Base-by-base conservation (phyloP, 2,797 vertebrate species). In the Cryptoblepharus egeriae region DNA sequence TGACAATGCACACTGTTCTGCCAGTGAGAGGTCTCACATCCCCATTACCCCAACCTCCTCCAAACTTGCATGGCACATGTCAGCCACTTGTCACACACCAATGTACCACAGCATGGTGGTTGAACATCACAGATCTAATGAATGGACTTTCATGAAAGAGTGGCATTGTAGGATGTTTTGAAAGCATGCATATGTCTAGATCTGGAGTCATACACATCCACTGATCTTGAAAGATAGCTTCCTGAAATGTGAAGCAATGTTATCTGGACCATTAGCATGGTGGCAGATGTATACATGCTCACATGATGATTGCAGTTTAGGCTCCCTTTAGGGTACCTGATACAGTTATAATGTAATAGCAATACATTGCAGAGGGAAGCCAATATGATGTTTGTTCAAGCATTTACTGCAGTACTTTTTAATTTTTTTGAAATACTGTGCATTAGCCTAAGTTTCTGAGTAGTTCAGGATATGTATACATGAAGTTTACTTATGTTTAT, bases 401-500 rank as follows among this genome's bases (percentile, higher is more conserved):
- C 45, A 74, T 64, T 39, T 55, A 22, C 20, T 77, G 11, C n/a
- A 52, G 49, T 18, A 15, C 63, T 71, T 64, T n/a, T 64, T 45
- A 69, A 63, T 28, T 63, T n/a, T 72, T 79, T 30, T 42, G 39
- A 73, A 39, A 35, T 22, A 11, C 45, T 49, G 11, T 71, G 28
- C 37, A 7, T 64, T 30, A 20, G 49, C 45, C 28, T 37, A 5
- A 10, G 12, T 67, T 55, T 67, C 65, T 65, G 57, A 69, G 60
- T 74, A 63, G 45, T 37, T 12, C 32, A 65, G 45, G 39, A 74
- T 65, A 67, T 57, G 57, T 39, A 79, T 60, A 28, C 35, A 39
- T 52, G 92, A 80, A 87, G 77, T 91, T 90, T 91, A 89, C 72
- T 89, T 84, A 87, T 79, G 69, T 92, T 92, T 93, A 92, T 87